These are phyloP conservation scores for Epinephelus fuscoguttatus DNA, from an alignment of 2,113 vertebrate species.

Conservation along the genomic window DNA sequence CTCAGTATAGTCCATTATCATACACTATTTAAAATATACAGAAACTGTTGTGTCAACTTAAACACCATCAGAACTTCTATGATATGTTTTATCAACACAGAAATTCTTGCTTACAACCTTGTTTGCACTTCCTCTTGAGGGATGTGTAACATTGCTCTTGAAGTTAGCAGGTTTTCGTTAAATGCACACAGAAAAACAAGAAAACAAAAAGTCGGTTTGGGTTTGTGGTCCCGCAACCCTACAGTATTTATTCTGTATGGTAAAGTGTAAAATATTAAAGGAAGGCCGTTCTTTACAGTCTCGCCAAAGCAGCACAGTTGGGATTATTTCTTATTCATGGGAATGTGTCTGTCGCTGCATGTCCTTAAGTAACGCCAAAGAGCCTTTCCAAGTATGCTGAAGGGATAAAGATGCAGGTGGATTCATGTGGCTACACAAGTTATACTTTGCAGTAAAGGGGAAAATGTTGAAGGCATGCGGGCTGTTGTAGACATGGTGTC, in stretches of 20 bases:
- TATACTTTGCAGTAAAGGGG: background rate
- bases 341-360: background rate
- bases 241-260: background rate
- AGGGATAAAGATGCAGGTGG: background rate
- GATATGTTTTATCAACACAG: too few species aligned
- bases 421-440: background rate
- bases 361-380: background rate
- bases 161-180: background rate
- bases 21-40: too few species aligned
- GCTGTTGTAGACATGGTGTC: background rate
- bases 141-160: background rate
- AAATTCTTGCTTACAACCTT: too few species aligned
- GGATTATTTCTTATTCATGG: slow-evolving; percentile 22
- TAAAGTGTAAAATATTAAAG: background rate
- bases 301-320: background rate
- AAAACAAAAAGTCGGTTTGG: background rate
- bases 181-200: background rate
- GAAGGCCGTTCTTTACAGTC: background rate
- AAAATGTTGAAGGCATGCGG: background rate
- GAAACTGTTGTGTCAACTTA: too few species aligned
- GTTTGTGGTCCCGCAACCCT: background rate
- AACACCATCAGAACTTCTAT: too few species aligned
- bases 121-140: background rate
- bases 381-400: background rate
- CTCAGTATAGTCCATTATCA: too few species aligned